Base-by-base conservation (phyloP, 2,888 invertebrate species). In the Antheraea yamamai region DNA sequence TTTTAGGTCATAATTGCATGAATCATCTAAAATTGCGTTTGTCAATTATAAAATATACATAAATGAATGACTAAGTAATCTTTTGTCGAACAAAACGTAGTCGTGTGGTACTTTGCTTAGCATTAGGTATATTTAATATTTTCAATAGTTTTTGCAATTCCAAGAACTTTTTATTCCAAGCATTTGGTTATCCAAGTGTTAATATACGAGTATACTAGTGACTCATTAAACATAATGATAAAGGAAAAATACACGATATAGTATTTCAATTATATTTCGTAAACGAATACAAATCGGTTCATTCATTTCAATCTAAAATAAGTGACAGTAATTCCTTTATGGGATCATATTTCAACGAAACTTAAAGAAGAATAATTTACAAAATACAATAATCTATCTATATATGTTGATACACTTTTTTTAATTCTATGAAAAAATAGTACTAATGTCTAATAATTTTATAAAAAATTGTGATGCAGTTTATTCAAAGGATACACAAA, bases 31-130 rank as follows among this genome's bases (percentile, higher is more conserved):
- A 68, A 68, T 16, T 18, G 16, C 73, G 8, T 72, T 72, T 58
- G 52, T 55, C 68, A 74, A 72, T 76, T 77, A 61, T 61, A 61
- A 23, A n/a, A 23, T 61, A 23, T 61, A 12, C 61, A 61, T 23
- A 61, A 23, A 7, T 23, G 2, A 61, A 61, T 23, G 61, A 61
- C 61, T 23, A 61, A 61, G 23, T 23, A 61, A 23, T 61, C n/a
- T 58, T 61, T 61, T 23, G 61, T 1, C 12, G 12, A 61, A 61
- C 61, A 61, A 23, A n/a, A 61, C n/a, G 61, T 47, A 39, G 39
- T 23, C 61, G 10, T 23, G 10, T 23, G 23, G 1, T 61, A 61
- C 8, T 61, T 61, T 23, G 61, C 23, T 61, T 26, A 10, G 12
- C 10, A 61, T 23, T 61, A 61, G 4, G 61, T 61, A 23, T 23